phyloP scores from a whole-genome alignment of 2,113 vertebrate genomes.

The Phalacrocorax pelagicus region DNA sequence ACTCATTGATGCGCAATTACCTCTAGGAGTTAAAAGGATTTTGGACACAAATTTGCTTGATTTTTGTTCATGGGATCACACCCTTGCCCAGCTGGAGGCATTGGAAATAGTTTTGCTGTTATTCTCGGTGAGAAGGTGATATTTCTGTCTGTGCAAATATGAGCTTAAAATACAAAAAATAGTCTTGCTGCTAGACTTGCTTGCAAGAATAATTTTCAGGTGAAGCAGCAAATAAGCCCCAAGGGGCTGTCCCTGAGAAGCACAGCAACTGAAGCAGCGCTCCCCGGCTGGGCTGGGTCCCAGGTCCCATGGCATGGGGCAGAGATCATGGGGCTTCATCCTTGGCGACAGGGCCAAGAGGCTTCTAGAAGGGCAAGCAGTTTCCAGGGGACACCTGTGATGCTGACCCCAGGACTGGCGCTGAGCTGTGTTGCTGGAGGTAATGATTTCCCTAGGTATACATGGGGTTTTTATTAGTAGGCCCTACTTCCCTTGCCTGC shows the following conservation, averaged over 20 bases:
- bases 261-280: not conserved
- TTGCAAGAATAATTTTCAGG: not conserved
- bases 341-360: rapidly evolving
- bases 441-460: not conserved
- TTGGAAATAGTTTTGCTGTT: not conserved
- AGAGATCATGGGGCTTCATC: rapidly evolving
- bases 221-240: not conserved
- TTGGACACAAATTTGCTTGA: not conserved
- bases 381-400: not conserved
- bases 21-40: not conserved
- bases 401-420: not conserved
- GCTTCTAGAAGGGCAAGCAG: not conserved
- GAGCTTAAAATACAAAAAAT: not conserved
- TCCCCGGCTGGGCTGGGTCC: not conserved
- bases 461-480: not conserved
- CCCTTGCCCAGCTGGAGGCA: not conserved
- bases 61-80: not conserved
- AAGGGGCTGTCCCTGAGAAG: not conserved
- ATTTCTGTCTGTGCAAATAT: not conserved
- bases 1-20: not conserved
- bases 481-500: not conserved
- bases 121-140: not conserved
- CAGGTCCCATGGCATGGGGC: not conserved
- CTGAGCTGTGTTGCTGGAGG: not conserved
- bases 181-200: not conserved